Conservation (phyloP, 2,888 invertebrate species). For the Ommatoiulus sabulosus region DNA sequence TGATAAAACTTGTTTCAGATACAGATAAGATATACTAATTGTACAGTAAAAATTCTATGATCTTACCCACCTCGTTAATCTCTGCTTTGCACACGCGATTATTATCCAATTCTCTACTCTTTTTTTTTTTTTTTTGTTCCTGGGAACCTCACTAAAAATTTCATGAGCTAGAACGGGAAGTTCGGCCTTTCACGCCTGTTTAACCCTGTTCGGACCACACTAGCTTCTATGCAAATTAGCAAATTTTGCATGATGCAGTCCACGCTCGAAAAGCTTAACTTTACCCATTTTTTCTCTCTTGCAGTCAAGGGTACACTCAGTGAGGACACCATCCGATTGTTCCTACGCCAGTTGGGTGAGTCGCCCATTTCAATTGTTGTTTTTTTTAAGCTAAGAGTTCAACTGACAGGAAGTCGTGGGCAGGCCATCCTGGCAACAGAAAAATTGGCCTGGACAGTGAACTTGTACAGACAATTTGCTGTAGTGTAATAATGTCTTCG, state of each 20-base stretch:
- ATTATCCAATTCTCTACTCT: no score
- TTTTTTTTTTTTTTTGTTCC: not conserved
- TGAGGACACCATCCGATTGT: slow-evolving; percentile 96
- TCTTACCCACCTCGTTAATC: not conserved
- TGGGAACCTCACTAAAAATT: not conserved
- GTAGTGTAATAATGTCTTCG: not conserved
- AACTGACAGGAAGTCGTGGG: slow-evolving; percentile 7
- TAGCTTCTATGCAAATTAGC: not conserved
- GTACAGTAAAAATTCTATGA: no score
- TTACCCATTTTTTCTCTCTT: slow-evolving; percentile 52
- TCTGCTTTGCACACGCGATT: not conserved
- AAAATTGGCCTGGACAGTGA: not conserved
- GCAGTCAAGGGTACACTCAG: slow-evolving; percentile 91
- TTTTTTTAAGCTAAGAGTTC: slow-evolving; percentile 52
- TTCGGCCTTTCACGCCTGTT: not conserved
- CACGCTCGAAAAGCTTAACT: not conserved
- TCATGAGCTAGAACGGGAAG: not conserved
- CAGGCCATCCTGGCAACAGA: not conserved
- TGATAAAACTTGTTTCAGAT: no score
- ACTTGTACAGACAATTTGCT: not conserved
- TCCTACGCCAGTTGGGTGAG: slow-evolving; percentile 91
- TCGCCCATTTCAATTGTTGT: slow-evolving; percentile 59
- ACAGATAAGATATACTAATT: no score
- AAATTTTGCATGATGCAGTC: not conserved
- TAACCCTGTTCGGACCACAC: not conserved